Base-by-base conservation (phyloP, 2,888 invertebrate genomes). In the Cheilosia vulpina region DNA sequence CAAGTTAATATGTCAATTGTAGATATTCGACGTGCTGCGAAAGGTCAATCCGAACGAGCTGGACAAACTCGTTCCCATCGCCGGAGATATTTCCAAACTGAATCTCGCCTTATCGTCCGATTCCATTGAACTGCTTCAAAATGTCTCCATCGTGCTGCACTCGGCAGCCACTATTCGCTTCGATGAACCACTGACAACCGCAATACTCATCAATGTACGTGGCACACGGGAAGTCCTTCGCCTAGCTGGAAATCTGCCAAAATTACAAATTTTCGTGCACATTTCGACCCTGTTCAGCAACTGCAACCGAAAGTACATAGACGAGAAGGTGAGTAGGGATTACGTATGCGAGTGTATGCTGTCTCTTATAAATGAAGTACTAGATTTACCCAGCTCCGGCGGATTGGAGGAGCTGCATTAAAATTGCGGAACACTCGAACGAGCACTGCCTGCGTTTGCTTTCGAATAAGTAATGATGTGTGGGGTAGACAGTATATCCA, bases 281-380 rank as follows among this genome's bases (percentile, higher is more conserved):
- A 95, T 98, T 0, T 98, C 97, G 0, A 97, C 98, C 0, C 96
- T 97, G 0, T 98, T 96, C 90, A 95, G 96, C 11, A 97, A 98
- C 91, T 95, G 96, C 1, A 96, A 97, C 88, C 93, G 95, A 66
- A 92, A 94, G 7, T 93, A 93, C 0, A 95, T 97, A 0, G 95
- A 96, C 38, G 97, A 98, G 90, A 93, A 94, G 66, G 93, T 97
- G 47, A 4, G 31, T 43, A 17, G 2, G 13, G 4, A 15, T 6
- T 3, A 27, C 17, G n/a, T 52, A 2, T 52, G 11, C 15, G 11
- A 15, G 15, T 60, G n/a, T 27, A 4, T 4, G 2, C 15, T 5
- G 38, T 4, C n/a, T 17, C 1, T 52, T 3, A 15, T 15, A n/a
- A 47, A n/a, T 69, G 15, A 52, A 19, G 6, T 19, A 9, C 13